phyloP scores from a whole-genome alignment of 2,113 vertebrate genomes.

The Paradoxurus hermaphroditus region DNA sequence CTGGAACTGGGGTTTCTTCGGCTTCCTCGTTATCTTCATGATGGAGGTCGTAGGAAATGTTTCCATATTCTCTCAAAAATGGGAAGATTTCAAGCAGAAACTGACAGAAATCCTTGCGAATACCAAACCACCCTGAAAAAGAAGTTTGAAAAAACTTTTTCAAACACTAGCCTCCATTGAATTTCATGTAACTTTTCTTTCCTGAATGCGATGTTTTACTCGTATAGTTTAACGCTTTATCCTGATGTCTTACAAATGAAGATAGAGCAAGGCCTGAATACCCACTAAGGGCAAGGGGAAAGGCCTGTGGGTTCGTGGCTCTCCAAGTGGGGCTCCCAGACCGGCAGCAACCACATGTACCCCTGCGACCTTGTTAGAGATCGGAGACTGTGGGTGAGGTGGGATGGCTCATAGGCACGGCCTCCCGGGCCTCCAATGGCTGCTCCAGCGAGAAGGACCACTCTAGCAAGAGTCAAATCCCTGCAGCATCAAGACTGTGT shows the following conservation, averaged over 20 bases:
- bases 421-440: not conserved
- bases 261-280: not conserved
- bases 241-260: not conserved
- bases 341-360: no score
- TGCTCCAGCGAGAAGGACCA: not conserved
- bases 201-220: not conserved
- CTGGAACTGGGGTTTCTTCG: slow-evolving; percentile 91
- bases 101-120: slow-evolving; percentile 99
- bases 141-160: slow-evolving; percentile 7
- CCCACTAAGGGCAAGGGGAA: not conserved
- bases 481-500: not conserved
- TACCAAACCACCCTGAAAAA: slow-evolving; percentile 97
- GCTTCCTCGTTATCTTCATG: slow-evolving; percentile 93
- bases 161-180: not conserved
- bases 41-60: slow-evolving; percentile 97
- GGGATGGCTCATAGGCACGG: not conserved
- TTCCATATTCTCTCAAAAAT: slow-evolving; percentile 96
- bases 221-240: not conserved
- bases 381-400: not conserved
- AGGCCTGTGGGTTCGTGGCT: not conserved
- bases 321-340: not conserved
- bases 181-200: not conserved
- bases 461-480: not conserved
- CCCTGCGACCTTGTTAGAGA: not conserved
- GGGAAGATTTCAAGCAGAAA: slow-evolving; percentile 98